phyloP scores from a whole-genome alignment of 30 jellyfish, hydroid and myxozoan species.

The Chrysaora quinquecirrha region DNA sequence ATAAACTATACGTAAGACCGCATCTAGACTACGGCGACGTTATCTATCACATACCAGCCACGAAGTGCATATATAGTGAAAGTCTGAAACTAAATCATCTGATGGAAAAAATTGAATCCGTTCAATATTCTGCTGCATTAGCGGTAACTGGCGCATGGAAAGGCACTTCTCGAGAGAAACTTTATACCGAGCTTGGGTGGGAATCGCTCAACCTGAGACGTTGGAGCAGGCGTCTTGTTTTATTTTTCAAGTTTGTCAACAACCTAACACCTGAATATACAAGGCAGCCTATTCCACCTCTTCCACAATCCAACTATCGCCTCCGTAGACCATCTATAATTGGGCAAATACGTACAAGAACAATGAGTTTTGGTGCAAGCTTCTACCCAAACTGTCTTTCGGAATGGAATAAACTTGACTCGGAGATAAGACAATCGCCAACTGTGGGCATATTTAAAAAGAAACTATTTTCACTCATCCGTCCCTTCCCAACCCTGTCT shows the following conservation, averaged over 20 bases:
- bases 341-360: slow-evolving; percentile 55
- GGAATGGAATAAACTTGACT: neutral
- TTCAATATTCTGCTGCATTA: slow-evolving; percentile 4
- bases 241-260: slow-evolving; percentile 23
- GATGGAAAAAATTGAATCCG: neutral
- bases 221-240: slow-evolving; percentile 53
- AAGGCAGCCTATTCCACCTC: neutral
- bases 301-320: slow-evolving; percentile 19
- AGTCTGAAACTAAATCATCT: neutral
- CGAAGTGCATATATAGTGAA: too few relatives aligned
- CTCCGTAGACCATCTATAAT: slow-evolving; percentile 45
- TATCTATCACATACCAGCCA: too few relatives aligned
- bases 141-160: slow-evolving; percentile 66
- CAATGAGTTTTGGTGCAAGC: slow-evolving; percentile 17
- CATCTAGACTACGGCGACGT: too few relatives aligned
- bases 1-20: too few relatives aligned
- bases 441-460: neutral
- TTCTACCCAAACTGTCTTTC: neutral
- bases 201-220: slow-evolving; percentile 50
- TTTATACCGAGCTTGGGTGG: slow-evolving; percentile 49
- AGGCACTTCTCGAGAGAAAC: slow-evolving; percentile 50
- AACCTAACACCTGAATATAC: slow-evolving; percentile 31
- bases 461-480: neutral
- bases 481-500: neutral
- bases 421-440: neutral